Percentiles rank a stretch among this genome's conserved stretches.
These are phyloP conservation scores for Drosophila tropicalis DNA, from an alignment of 1,140 invertebrate genomes.

Conservation along the genomic window DNA sequence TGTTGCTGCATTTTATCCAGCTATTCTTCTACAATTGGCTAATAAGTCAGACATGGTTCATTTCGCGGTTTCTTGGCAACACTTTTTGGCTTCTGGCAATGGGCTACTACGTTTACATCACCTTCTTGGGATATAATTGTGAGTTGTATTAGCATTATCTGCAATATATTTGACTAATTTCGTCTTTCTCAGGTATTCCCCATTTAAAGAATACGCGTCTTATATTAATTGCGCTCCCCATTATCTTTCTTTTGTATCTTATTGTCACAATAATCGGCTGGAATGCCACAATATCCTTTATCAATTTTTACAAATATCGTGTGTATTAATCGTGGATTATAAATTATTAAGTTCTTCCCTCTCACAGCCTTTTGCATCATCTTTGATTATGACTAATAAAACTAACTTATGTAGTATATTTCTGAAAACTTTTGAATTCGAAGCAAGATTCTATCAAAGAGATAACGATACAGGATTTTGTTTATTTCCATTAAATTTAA, in stretches of 20 bases:
- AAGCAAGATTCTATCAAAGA: not conserved
- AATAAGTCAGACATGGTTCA: slow-evolving; percentile 89
- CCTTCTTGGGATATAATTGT: slow-evolving; percentile 99
- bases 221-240: slow-evolving; percentile 93
- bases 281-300: slow-evolving; percentile 90
- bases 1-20: slow-evolving; percentile 96
- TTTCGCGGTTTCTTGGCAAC: slow-evolving; percentile 94
- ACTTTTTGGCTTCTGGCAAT: slow-evolving; percentile 96
- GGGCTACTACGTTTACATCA: slow-evolving; percentile 98
- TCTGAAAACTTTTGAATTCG: not conserved
- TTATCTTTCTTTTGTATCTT: slow-evolving; percentile 91
- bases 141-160: slow-evolving; percentile 82
- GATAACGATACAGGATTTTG: not conserved
- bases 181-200: slow-evolving; percentile 90
- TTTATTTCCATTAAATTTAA: slow-evolving; percentile 1
- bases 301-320: slow-evolving; percentile 91
- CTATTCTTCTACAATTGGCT: slow-evolving; percentile 94
- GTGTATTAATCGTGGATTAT: slow-evolving; percentile 83
- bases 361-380: slow-evolving; percentile 5
- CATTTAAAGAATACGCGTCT: slow-evolving; percentile 94
- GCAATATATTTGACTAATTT: slow-evolving; percentile 23
- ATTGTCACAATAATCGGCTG: slow-evolving; percentile 88
- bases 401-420: slow-evolving; percentile 46
- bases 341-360: slow-evolving; percentile 64
- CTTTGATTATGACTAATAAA: slow-evolving; percentile 67